phyloP scores from a whole-genome alignment of 2,113 vertebrate genomes.

The Eudyptes chrysolophus region DNA sequence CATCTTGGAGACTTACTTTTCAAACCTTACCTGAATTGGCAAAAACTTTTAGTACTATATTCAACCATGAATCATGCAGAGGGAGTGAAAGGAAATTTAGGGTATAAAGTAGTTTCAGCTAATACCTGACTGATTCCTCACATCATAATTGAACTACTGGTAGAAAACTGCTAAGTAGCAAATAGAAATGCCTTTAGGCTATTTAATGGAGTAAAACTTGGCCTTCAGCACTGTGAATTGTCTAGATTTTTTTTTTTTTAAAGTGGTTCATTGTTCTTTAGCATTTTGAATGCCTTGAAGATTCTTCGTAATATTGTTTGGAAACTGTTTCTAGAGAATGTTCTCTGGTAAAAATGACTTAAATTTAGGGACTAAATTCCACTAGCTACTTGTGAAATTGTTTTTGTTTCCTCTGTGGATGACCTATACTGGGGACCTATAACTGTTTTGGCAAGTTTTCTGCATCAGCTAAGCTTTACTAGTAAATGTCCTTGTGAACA shows the following conservation, averaged over 20 bases:
- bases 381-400: neutral
- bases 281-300: neutral
- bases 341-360: neutral
- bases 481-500: neutral
- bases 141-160: neutral
- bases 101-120: neutral
- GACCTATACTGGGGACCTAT: neutral
- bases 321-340: neutral
- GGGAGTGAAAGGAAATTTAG: neutral
- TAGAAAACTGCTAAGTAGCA: neutral
- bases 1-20: neutral
- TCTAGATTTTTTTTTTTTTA: neutral
- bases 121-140: neutral
- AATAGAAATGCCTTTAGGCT: neutral
- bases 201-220: neutral
- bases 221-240: neutral
- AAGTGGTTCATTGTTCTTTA: neutral
- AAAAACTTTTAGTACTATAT: neutral
- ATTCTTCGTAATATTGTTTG: neutral
- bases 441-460: neutral
- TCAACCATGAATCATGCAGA: neutral
- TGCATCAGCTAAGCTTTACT: neutral
- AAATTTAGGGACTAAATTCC: neutral
- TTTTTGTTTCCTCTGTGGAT: neutral
- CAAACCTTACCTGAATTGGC: neutral